phyloP scores from a whole-genome alignment of 2,797 vertebrate genomes.

The Sus cebifrons region DNA sequence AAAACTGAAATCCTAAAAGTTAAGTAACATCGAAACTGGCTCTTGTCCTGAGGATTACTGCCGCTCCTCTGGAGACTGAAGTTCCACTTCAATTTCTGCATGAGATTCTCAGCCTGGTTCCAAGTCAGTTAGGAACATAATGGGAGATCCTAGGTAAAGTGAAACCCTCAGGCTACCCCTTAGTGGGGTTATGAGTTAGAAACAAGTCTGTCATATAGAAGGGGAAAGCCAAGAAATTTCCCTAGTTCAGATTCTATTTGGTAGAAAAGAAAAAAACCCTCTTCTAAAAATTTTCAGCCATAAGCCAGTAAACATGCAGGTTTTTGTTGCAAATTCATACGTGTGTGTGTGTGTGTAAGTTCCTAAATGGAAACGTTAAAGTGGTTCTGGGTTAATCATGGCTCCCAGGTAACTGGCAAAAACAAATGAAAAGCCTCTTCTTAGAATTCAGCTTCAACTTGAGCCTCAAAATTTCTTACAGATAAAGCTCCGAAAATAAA shows the following conservation, averaged over 20 bases:
- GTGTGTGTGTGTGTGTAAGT: not conserved
- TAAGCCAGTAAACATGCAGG: not conserved
- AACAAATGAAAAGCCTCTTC: not conserved
- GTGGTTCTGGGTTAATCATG: slow-evolving; percentile 14
- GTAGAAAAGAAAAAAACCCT: not conserved
- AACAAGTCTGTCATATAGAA: not conserved
- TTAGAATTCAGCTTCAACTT: not conserved
- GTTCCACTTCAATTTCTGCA: not conserved
- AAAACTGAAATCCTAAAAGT: slow-evolving; percentile 40
- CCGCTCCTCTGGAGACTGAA: not conserved
- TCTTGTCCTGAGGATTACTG: not conserved
- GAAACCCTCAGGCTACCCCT: not conserved
- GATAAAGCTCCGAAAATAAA: not conserved
- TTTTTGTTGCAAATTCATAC: slow-evolving; percentile 11
- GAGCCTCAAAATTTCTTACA: not conserved
- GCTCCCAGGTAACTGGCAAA: not conserved
- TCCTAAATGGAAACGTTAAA: not conserved
- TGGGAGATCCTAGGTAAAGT: not conserved
- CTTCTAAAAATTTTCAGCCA: not conserved
- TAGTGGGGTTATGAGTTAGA: not conserved
- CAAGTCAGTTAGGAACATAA: not conserved
- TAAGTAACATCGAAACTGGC: not conserved
- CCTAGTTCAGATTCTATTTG: not conserved
- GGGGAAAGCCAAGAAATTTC: not conserved
- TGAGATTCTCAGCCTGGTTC: not conserved